Evolutionary conservation across 2,888 invertebrate genomes (phyloP).

Genomic region (Anaspis maculata): DNA sequence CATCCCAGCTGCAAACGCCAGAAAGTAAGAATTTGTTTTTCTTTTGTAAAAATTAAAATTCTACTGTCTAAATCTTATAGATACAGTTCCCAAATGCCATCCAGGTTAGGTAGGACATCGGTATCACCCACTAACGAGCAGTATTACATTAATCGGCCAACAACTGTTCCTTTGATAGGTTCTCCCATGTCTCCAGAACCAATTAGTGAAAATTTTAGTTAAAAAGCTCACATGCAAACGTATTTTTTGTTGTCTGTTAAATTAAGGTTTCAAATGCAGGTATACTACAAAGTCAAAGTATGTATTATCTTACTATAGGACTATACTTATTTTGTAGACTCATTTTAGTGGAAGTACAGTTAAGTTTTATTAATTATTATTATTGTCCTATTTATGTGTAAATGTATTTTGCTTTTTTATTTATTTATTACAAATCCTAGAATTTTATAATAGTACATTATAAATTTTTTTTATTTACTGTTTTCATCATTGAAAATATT

Average conservation of each 20-base stretch:
- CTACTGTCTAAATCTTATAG: conserved; percentile 14
- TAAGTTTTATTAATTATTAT: conserved; percentile 12
- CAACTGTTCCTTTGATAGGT: conserved; percentile 23
- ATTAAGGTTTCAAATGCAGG: conserved; percentile 26
- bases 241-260: conserved; percentile 27
- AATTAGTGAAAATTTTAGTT: conserved; percentile 1
- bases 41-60: not conserved
- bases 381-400: conserved; percentile 24
- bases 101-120: conserved; percentile 29
- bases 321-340: too few relatives aligned
- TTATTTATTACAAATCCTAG: conserved; percentile 21
- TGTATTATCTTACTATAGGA: too few relatives aligned
- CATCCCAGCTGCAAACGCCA: conserved; percentile 35
- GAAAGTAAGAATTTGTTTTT: conserved; percentile 30
- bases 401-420: conserved; percentile 34
- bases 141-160: conserved; percentile 22
- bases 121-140: conserved; percentile 29
- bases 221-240: too few relatives aligned
- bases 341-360: too few relatives aligned
- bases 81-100: conserved; percentile 31
- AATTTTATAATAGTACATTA: conserved; percentile 16
- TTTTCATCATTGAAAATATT: conserved; percentile 12
- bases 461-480: conserved; percentile 19
- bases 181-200: conserved; percentile 26
- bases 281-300: conserved; percentile 8